Conservation (phyloP, 2,113 vertebrate species). For the Cettia cetti region DNA sequence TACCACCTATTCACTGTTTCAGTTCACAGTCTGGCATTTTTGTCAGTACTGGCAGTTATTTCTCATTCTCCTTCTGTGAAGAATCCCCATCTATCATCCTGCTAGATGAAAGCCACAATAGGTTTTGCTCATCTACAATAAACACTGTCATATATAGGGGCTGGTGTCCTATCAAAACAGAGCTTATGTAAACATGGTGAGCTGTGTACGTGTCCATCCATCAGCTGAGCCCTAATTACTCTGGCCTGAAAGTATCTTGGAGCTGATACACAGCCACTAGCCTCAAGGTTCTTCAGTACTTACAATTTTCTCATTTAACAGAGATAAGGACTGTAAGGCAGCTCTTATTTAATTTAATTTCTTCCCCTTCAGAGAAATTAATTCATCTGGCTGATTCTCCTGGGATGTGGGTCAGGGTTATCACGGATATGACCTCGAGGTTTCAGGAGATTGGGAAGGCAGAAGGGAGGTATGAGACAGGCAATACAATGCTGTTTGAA, state of each 20-base stretch:
- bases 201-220: neutral
- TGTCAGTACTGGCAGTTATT: neutral
- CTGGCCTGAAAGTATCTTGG: neutral
- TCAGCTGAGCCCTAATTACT: neutral
- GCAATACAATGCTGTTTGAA: neutral
- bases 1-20: neutral
- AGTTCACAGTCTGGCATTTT: neutral
- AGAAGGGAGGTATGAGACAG: neutral
- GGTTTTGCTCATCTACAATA: neutral
- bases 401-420: neutral
- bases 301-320: neutral
- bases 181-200: neutral
- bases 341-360: neutral
- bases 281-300: neutral
- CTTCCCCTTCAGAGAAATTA: neutral
- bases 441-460: neutral
- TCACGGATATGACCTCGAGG: neutral
- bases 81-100: neutral
- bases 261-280: neutral
- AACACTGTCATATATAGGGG: neutral
- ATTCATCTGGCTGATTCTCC: neutral
- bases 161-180: neutral
- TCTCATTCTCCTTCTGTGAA: slow-evolving; percentile 4
- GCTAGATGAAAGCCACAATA: neutral
- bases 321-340: neutral